Conservation (phyloP, 2,113 vertebrate genomes). For the Ophiodon elongatus region DNA sequence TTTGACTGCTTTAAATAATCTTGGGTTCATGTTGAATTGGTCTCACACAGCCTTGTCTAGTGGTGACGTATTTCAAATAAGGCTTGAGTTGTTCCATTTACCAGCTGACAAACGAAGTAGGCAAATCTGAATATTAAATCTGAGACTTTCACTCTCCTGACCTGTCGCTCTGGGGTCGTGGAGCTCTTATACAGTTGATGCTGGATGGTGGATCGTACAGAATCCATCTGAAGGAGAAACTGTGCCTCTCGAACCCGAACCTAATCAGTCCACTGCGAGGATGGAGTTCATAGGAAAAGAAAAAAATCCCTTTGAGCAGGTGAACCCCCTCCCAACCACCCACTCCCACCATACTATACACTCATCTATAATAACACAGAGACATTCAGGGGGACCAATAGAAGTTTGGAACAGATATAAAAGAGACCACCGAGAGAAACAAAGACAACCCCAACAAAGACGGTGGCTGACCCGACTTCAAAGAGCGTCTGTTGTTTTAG, state of each 20-base stretch:
- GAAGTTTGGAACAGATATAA: slow-evolving; percentile 44
- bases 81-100: slow-evolving; percentile 13
- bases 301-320: slow-evolving; percentile 35
- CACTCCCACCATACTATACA: neutral
- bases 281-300: slow-evolving; percentile 38
- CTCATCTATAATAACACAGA: slow-evolving; percentile 31
- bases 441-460: slow-evolving; percentile 59
- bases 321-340: slow-evolving; percentile 8
- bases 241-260: slow-evolving; percentile 23
- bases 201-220: slow-evolving; percentile 21
- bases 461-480: slow-evolving; percentile 62
- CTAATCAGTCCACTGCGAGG: slow-evolving; percentile 55
- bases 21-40: too few relatives aligned
- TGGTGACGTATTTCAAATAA: neutral
- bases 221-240: slow-evolving; percentile 44
- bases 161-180: slow-evolving; percentile 21
- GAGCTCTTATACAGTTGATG: slow-evolving; percentile 38
- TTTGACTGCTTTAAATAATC: neutral
- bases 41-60: neutral
- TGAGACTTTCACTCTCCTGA: slow-evolving; percentile 17
- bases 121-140: slow-evolving; percentile 28
- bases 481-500: slow-evolving; percentile 58
- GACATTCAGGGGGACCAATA: slow-evolving; percentile 35
- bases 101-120: neutral
- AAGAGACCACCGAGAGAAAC: slow-evolving; percentile 42